Evolutionary conservation across 2,888 invertebrate genomes (phyloP), one percentile per base, ranked within the genome.

Genomic region (Hoplodrina blanda): DNA sequence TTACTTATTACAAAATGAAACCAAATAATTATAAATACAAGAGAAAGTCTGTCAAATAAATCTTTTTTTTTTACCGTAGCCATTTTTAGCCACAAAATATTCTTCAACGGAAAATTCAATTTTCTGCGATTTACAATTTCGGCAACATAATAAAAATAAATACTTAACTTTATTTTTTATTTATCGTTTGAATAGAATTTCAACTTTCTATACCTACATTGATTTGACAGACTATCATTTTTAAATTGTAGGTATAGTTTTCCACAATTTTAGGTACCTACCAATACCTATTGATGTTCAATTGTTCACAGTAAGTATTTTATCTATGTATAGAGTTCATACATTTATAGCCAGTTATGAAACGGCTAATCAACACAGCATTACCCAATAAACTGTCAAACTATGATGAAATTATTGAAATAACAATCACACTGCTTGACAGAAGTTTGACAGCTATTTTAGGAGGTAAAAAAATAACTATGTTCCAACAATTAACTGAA

Each of bases 231-330:
- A 57, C 57, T 53, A 13, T 20, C 11, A 33, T 19, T 50, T 33
- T 37, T 20, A 65, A 61, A 25, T 33, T 52, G 37, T 56, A 25
- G 25, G 25, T 25, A 46, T 46, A 41, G 56, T 55, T 67, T 65
- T 62, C 69, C 19, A 25, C 57, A 59, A 65, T 67, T 73, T 56
- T 67, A 37, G 37, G 33, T 33, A 71, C 62, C 74, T 75, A 71
- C n/a, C n/a, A n/a, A n/a, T n/a, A n/a, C n/a, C n/a, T 75, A 71
- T 83, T 73, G 77, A 77, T 82, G 74, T 84, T 85, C 73, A 81
- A 79, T 75, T 82, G 70, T 84, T 83, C 76, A 80, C 82, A 83
- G 67, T 85, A n/a, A n/a, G n/a, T n/a, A n/a, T n/a, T n/a, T n/a
- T n/a, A n/a, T n/a, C n/a, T n/a, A n/a, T n/a, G n/a, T n/a, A 5